Conservation (phyloP, 2,888 invertebrate species). For the Ornithoptera priamus region DNA sequence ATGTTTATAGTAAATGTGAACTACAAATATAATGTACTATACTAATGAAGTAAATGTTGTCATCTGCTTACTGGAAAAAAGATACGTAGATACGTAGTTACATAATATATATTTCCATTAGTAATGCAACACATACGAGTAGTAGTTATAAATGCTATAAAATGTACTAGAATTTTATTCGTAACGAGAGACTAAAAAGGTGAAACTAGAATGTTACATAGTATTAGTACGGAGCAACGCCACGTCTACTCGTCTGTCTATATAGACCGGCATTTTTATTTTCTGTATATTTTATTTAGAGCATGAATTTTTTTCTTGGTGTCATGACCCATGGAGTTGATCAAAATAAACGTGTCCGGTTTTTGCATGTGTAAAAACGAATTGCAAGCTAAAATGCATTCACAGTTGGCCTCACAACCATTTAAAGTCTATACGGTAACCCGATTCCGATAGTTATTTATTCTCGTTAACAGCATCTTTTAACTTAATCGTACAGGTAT, state of each 20-base stretch:
- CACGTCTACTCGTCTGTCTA: background rate
- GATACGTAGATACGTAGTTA: background rate
- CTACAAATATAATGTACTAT: no score
- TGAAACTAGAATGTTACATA: background rate
- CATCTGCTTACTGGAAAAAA: no score
- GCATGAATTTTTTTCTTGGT: background rate
- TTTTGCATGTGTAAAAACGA: constrained; percentile 8
- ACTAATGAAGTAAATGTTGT: no score
- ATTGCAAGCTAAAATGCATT: constrained; percentile 14
- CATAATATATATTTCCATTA: background rate
- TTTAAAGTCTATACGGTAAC: constrained; percentile 15
- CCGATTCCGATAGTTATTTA: constrained; percentile 23
- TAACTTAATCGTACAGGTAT: background rate
- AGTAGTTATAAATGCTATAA: background rate
- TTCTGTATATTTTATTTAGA: constrained; percentile 9
- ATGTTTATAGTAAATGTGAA: no score
- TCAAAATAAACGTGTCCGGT: background rate
- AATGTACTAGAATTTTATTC: background rate
- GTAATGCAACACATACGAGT: background rate
- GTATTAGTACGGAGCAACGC: background rate
- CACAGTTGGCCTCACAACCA: constrained; percentile 1
- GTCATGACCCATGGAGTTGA: constrained; percentile 1
- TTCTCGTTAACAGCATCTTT: constrained; percentile 9
- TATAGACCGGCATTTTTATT: background rate
- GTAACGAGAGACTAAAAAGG: background rate